Conservation (phyloP, 2,888 invertebrate species). For the Atherix ibis region DNA sequence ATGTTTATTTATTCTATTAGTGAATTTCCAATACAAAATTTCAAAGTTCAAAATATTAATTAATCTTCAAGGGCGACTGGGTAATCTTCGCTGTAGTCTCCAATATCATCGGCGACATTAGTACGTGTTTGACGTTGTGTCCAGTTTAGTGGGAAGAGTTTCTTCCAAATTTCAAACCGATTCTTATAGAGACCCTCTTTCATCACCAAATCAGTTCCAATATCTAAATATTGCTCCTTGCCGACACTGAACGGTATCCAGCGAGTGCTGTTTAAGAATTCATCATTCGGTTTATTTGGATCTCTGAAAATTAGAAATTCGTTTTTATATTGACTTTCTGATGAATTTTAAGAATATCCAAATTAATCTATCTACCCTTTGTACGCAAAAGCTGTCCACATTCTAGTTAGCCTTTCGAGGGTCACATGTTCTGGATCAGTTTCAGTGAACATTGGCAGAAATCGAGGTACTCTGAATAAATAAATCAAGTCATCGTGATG, state of each 20-base stretch:
- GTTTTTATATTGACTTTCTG: not conserved
- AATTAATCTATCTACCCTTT: slow-evolving; percentile 18
- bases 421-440: slow-evolving; percentile 30
- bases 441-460: slow-evolving; percentile 24
- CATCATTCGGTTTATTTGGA: slow-evolving; percentile 28
- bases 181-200: slow-evolving; percentile 23
- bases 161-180: slow-evolving; percentile 29
- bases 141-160: slow-evolving; percentile 28
- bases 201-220: slow-evolving; percentile 23
- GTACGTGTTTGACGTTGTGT: slow-evolving; percentile 12
- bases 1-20: too few species aligned
- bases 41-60: not conserved
- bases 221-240: slow-evolving; percentile 27
- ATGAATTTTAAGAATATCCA: too few species aligned
- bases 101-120: not conserved
- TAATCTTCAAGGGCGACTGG: too few species aligned
- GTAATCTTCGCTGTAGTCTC: not conserved
- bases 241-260: slow-evolving; percentile 29
- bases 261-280: slow-evolving; percentile 20
- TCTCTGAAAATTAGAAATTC: not conserved
- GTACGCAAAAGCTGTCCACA: slow-evolving; percentile 32
- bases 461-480: slow-evolving; percentile 21
- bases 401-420: slow-evolving; percentile 31
- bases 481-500: slow-evolving; percentile 37
- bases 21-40: too few species aligned